Evolutionary conservation across 2,888 invertebrate species (phyloP), one percentile per base, ranked within the genome.

Genomic region (Hirtodrosophila duncani): DNA sequence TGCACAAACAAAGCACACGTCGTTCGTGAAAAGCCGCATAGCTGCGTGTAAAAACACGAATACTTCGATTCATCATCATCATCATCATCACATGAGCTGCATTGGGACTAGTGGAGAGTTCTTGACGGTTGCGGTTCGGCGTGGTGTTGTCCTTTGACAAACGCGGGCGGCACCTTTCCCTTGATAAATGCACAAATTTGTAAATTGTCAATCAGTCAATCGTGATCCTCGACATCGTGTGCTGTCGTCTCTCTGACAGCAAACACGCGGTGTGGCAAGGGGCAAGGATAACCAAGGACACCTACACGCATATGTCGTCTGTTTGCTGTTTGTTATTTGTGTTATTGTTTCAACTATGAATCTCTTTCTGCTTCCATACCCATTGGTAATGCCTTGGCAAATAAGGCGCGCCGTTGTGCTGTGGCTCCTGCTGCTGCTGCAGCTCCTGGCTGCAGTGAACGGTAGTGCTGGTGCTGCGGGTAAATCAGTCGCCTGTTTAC

Each of bases 121-220:
- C n/a, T n/a, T 36, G 45, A 39, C 48, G 48, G 34, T 38, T 46
- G 52, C 41, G 16, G 38, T 20, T 20, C 21, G 9, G 14, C 10
- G 21, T 29, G 3, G 45, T 49, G 45, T 43, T 42, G 52, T 57
- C 33, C 26, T 23, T 56, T 45, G 41, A 31, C 53, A 53, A 26
- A n/a, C n/a, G n/a, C 24, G 11, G 13, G 56, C 44, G 68, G 51
- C 55, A 45, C 58, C 43, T 71, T 38, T 60, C 36, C 65, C 67
- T 75, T 77, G 77, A 77, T 77, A 70, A 77, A 77, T 72, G 67
- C 45, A 66, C 70, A 74, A 72, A 77, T 77, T 77, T 79, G 77
- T 77, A 61, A 44, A 64, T 65, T 79, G 75, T 75, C 75, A 75
- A 71, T 75, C 75, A 61, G 46, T n/a, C n/a, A 36, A 16, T 44